These are phyloP conservation scores for Enteromius anoplus DNA, from an alignment of 2,797 vertebrate species.

Conservation along the genomic window DNA sequence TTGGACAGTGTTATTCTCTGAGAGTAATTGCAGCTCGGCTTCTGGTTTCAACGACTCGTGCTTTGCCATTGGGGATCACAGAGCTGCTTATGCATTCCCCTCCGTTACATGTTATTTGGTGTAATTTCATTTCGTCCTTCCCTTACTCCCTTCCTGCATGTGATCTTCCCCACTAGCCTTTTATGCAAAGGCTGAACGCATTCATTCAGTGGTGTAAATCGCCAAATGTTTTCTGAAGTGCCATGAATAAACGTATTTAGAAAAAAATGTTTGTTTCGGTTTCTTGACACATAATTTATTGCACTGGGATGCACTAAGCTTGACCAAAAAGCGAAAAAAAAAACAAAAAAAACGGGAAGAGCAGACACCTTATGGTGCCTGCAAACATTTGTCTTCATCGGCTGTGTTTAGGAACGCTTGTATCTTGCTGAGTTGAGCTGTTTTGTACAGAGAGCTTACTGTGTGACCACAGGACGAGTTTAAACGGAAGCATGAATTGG, in stretches of 20 bases:
- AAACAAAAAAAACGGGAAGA: neutral
- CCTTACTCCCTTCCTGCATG: constrained; percentile 8
- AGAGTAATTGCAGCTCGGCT: constrained; percentile 58
- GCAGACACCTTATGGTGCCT: constrained; percentile 32
- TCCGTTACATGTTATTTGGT: constrained; percentile 52
- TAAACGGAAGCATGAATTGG: constrained; percentile 23
- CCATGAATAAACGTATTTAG: constrained; percentile 9
- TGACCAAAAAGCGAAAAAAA: neutral
- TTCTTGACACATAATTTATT: constrained; percentile 25
- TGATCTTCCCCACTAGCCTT: constrained; percentile 25
- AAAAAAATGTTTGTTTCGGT: constrained; percentile 10
- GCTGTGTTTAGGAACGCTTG: neutral
- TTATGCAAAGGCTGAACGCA: constrained; percentile 24
- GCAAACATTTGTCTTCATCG: constrained; percentile 46
- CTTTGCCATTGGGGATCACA: constrained; percentile 51
- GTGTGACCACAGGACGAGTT: constrained; percentile 38
- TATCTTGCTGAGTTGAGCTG: constrained; percentile 49
- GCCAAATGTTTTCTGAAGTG: constrained; percentile 34
- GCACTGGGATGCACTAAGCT: constrained; percentile 35
- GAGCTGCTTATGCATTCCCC: constrained; percentile 58
- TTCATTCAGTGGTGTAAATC: constrained; percentile 13
- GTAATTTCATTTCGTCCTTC: constrained; percentile 30
- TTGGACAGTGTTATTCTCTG: constrained; percentile 63
- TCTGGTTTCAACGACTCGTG: constrained; percentile 1
- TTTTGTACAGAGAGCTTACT: constrained; percentile 31